Base-by-base conservation (phyloP, 1,140 invertebrate genomes). In the Drosophila kepulauana region DNA sequence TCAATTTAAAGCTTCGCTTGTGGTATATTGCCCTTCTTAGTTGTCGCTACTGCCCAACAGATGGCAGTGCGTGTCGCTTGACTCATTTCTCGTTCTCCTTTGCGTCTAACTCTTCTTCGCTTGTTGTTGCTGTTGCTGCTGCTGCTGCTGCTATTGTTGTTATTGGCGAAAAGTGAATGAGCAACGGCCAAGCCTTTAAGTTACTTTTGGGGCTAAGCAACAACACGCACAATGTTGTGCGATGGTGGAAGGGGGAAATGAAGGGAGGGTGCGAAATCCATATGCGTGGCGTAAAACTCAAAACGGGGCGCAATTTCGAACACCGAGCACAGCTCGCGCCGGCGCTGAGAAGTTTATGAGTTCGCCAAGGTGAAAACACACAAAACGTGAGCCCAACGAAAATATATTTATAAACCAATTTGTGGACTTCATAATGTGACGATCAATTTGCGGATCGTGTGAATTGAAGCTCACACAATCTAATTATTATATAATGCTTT, bases 41-140 rank as follows among this genome's bases (percentile, higher is more conserved):
- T 88, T 75, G 41, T 58, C 25, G 62, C 69, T 66, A 75, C 70
- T 78, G 84, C 28, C 80, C 84, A 79, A 73, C 85, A 88, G 84
- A 88, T 84, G 84, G 84, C 85, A 51, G 54, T 82, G 73, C 56
- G 11, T 46, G 20, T 52, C 3, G 43, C 10, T 38, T 57, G 41
- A 64, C 43, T 65, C 71, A 57, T 54, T 73, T 41, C 52, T 62
- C 28, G 41, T 33, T 46, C 65, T 69, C 30, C 20, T 33, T 41
- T 59, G 66, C 46, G 13, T 58, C 66, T 75, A 74, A 74, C 67
- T 75, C 66, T 70, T 54, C 71, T 68, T 56, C 15, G 30, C 35
- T 61, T 2, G 1, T 25, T 3, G 20, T 33, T 45, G 13, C 25
- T 25, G 45, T 8, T 38, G 57, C 20, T 28, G 41, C 11, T 58